Base-by-base conservation (phyloP, 2,113 vertebrate genomes). In the Triplophysa rosa region DNA sequence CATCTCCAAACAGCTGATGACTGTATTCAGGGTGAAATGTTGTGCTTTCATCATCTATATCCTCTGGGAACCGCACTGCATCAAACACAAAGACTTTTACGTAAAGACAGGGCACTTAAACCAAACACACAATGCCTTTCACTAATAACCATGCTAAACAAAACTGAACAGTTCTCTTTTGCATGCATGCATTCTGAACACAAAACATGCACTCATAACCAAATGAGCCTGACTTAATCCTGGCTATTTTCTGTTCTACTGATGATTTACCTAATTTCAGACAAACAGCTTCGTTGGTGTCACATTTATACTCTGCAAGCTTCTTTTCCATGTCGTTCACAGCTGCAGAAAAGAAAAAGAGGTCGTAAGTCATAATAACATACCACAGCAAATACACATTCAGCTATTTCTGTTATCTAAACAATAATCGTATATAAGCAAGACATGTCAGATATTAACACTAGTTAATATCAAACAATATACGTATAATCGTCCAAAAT, bases 1-100 rank as follows among this genome's bases (percentile, higher is more conserved):
- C 97, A n/a, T 99, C 97, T 86, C 97, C 98, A 92, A 95, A 99
- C 4, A 96, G 88, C 56, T 99, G 98, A 89, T 99, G 98, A 86
- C 94, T 99, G 89, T 94, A 99, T 80, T 99, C 96, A 1, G 98
- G 97, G 87, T 97, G 97, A 86, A 99, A 98, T 0, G 95, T 95
- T 78, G 93, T 98, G 87, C 93, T 91, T 37, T 99, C 96, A 85
- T 98, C 97, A 14, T 98, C 97, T 86, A 99, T 85, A 87, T 99
- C 98, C 85, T 99, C 98, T 77, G 95, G 93, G 87, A 98, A 99
- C 67, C 97, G 96, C 86, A 99, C 97, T 99, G 76, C 80, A 40
- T 19, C 77, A 83, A 13, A 70, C 12, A 40, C 56, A 70, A 77
- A 52, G 13, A 65, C 17, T 16, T 33, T 68, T 24, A 63, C 14